Conservation (phyloP, 2,888 invertebrate genomes). For the Neria commutata region DNA sequence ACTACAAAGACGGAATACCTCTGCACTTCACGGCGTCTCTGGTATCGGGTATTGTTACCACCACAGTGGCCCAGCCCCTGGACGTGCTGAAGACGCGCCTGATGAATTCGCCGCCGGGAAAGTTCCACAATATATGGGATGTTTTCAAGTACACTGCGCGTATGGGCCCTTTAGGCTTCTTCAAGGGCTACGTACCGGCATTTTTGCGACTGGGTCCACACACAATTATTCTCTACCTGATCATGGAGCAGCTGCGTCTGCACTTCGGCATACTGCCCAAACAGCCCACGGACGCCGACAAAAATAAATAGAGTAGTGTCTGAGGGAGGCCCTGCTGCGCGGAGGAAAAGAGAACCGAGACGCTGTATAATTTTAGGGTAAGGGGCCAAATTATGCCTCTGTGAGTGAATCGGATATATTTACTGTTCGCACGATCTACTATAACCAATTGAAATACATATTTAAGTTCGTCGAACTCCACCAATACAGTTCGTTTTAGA, state of each 20-base stretch:
- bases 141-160: constrained; percentile 81
- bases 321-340: too few relatives aligned
- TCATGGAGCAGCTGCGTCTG: constrained; percentile 89
- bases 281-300: too few relatives aligned
- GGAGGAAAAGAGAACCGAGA: too few relatives aligned
- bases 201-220: constrained; percentile 95
- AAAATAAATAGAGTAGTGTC: too few relatives aligned
- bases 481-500: too few relatives aligned
- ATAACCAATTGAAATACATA: too few relatives aligned
- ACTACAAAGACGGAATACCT: constrained; percentile 78
- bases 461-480: too few relatives aligned
- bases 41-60: constrained; percentile 68
- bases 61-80: constrained; percentile 84
- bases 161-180: constrained; percentile 89
- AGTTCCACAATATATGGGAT: constrained; percentile 74
- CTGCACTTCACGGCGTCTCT: constrained; percentile 90
- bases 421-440: too few relatives aligned
- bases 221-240: constrained; percentile 91
- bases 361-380: too few relatives aligned
- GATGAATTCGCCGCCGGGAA: constrained; percentile 95
- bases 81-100: constrained; percentile 96
- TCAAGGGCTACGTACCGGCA: constrained; percentile 93
- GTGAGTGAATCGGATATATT: too few relatives aligned
- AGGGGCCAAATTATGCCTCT: neutral
- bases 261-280: too few relatives aligned